A percentile compares a stretch with the other conserved stretches of the same genome.
Conservation (phyloP, 1,140 invertebrate species). For the Leptinotarsa defecta region DNA sequence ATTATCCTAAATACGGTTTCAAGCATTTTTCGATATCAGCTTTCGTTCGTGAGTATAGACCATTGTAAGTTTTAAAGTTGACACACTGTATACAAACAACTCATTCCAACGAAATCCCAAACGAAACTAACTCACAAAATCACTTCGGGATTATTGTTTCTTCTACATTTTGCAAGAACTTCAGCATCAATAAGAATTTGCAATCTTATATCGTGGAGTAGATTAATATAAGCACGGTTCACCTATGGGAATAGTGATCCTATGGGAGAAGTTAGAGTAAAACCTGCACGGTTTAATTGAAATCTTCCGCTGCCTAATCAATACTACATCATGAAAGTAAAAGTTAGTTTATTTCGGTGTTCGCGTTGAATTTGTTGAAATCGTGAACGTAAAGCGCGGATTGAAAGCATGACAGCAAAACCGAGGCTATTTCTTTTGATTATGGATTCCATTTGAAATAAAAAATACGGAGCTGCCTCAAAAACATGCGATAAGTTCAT, state of each 20-base stretch:
- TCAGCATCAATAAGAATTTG: neutral
- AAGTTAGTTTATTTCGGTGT: neutral
- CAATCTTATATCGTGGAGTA: constrained; percentile 4
- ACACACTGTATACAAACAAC: too few species aligned
- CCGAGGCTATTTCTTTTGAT: too few species aligned
- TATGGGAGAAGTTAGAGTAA: constrained; percentile 11
- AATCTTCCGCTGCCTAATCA: neutral
- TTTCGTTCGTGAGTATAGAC: too few species aligned
- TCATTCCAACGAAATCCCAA: too few species aligned
- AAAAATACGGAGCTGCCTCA: too few species aligned
- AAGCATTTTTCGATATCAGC: too few species aligned
- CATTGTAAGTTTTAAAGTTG: too few species aligned
- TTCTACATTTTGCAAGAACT: neutral
- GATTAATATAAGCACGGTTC: constrained; percentile 11
- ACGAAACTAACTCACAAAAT: neutral
- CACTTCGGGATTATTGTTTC: neutral
- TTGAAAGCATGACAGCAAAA: too few species aligned
- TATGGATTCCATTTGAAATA: too few species aligned
- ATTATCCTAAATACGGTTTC: too few species aligned
- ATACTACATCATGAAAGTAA: constrained; percentile 13
- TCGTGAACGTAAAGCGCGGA: too few species aligned
- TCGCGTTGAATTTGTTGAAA: neutral
- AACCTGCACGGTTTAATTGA: constrained; percentile 17
- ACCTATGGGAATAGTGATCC: constrained; percentile 19
- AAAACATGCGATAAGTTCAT: too few species aligned